phyloP scores from a whole-genome alignment of 2,797 vertebrate species.

The Falco novaeseelandiae region DNA sequence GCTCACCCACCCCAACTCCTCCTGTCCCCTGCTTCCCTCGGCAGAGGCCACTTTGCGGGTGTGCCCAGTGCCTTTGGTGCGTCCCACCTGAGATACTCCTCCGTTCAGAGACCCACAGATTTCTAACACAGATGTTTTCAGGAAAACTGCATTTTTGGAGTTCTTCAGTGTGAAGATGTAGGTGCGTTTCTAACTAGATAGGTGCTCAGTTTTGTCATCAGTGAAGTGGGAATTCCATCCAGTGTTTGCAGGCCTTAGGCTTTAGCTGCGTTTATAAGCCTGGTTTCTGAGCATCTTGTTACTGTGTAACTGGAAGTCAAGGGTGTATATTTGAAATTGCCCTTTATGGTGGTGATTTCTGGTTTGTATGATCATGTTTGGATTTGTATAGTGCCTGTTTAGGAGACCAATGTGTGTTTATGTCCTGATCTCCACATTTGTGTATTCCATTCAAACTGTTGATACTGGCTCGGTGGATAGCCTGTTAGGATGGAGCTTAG shows the following conservation, averaged over 20 bases:
- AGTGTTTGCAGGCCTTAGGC: background rate
- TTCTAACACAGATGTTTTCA: background rate
- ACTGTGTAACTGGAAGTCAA: background rate
- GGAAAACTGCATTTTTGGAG: background rate
- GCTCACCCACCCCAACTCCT: background rate
- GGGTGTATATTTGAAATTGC: background rate
- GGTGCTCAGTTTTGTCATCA: background rate
- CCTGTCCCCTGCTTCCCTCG: background rate
- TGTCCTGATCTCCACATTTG: background rate
- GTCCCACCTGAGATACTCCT: rapidly evolving
- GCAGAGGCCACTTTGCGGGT: background rate
- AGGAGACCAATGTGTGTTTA: background rate
- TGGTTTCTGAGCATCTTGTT: background rate
- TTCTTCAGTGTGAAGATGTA: background rate
- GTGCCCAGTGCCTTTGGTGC: too few relatives aligned
- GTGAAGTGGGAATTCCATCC: background rate
- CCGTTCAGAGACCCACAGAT: background rate
- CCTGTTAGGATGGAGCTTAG: background rate
- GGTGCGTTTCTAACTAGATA: background rate
- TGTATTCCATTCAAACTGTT: background rate
- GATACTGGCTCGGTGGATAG: background rate
- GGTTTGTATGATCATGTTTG: background rate
- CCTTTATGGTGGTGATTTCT: background rate
- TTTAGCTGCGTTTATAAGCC: background rate
- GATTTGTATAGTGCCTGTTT: background rate